Evolutionary conservation across 2,797 vertebrate genomes (phyloP).

Genomic region (Sparus aurata): DNA sequence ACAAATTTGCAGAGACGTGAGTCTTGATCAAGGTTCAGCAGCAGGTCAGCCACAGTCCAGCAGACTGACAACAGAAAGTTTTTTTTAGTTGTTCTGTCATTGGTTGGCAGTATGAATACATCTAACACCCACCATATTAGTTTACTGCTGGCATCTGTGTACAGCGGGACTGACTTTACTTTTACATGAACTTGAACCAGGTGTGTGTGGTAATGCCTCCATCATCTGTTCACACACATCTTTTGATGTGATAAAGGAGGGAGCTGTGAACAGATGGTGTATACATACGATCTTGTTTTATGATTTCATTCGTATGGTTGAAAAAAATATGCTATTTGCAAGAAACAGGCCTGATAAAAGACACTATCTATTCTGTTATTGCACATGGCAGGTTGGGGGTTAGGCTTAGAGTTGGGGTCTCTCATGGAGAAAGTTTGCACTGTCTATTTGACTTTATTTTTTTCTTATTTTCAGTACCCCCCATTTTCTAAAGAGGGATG

Average conservation of each 20-base stretch:
- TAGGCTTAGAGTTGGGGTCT: neutral
- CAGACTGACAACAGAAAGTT: neutral
- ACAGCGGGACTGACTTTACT: neutral
- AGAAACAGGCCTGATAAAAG: conserved; percentile 1
- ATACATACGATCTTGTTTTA: neutral
- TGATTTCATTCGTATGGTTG: conserved; percentile 1
- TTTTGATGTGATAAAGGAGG: neutral
- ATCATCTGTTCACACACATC: neutral
- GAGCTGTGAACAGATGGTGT: neutral
- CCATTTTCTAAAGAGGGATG: conserved; percentile 94
- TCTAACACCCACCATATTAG: neutral
- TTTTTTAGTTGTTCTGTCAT: neutral
- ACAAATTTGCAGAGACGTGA: neutral
- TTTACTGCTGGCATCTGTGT: neutral
- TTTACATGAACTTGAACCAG: neutral
- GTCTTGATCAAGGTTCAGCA: neutral
- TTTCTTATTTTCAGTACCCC: conserved; percentile 87
- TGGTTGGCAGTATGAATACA: neutral
- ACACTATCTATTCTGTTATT: neutral
- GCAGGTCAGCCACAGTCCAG: conserved; percentile 11
- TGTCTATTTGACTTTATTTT: conserved; percentile 41
- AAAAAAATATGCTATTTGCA: conserved; percentile 3
- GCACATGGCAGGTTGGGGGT: neutral
- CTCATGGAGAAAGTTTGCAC: neutral
- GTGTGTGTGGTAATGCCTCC: neutral